Conservation (phyloP, 2,113 vertebrate genomes). For the Opisthocomus hoazin region DNA sequence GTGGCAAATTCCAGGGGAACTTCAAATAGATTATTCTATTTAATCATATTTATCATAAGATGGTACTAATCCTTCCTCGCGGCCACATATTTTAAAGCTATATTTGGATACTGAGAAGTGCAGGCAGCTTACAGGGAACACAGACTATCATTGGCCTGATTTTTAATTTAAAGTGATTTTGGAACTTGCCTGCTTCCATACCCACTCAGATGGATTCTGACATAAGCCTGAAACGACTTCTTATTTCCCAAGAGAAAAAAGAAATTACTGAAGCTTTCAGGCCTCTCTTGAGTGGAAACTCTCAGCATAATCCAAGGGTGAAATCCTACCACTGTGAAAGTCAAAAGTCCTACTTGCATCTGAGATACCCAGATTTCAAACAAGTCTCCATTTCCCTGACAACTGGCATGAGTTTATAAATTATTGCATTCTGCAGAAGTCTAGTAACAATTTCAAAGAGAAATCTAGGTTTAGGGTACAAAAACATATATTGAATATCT, state of each 20-base stretch:
- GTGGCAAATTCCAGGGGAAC: slow-evolving; percentile 51
- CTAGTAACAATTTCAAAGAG: background rate
- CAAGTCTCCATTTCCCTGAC: background rate
- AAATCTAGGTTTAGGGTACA: background rate
- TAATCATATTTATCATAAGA: slow-evolving; percentile 5
- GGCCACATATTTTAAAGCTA: slow-evolving; percentile 23
- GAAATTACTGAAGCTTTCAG: background rate
- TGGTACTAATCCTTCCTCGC: slow-evolving; percentile 44
- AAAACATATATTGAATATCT: background rate
- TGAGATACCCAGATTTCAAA: background rate
- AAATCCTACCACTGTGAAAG: background rate
- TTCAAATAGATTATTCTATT: slow-evolving; percentile 47
- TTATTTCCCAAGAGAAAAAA: background rate
- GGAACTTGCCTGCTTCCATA: background rate
- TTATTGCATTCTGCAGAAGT: background rate
- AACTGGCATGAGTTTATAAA: background rate
- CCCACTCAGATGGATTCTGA: background rate
- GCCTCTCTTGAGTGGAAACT: background rate
- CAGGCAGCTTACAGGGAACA: background rate
- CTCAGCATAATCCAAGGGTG: background rate
- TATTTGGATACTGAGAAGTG: slow-evolving; percentile 3
- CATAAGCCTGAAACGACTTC: background rate
- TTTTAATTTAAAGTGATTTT: slow-evolving; percentile 48
- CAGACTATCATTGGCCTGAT: background rate
- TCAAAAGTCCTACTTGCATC: background rate